A percentile compares a stretch with the other conserved stretches of the same genome.
Conservation (phyloP, 2,113 vertebrate species). For the Hydropotes inermis region DNA sequence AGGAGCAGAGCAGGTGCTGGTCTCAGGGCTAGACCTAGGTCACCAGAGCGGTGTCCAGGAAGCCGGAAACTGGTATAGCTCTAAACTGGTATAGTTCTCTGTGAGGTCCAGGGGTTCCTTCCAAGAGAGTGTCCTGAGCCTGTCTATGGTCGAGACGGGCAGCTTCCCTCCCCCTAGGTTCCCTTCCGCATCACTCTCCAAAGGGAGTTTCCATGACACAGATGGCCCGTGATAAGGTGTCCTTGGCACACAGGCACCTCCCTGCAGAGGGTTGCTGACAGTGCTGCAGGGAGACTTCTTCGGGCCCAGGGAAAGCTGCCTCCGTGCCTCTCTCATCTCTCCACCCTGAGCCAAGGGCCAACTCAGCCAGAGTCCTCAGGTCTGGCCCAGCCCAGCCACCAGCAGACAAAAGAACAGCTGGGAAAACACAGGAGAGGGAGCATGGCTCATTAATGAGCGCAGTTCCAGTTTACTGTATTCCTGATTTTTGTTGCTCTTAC, state of each 20-base stretch:
- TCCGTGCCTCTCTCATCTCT: background rate
- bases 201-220: background rate
- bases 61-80: background rate
- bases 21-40: accelerated
- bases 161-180: background rate
- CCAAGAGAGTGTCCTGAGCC: background rate
- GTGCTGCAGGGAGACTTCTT: background rate
- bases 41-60: background rate
- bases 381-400: background rate
- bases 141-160: background rate
- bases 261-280: background rate
- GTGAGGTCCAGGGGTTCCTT: background rate
- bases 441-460: background rate
- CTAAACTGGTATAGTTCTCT: background rate
- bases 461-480: background rate
- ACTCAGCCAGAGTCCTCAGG: background rate
- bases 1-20: background rate
- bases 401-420: background rate
- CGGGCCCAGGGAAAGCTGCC: background rate
- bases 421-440: background rate
- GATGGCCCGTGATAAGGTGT: background rate
- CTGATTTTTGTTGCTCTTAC: background rate
- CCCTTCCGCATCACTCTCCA: background rate
- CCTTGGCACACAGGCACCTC: background rate
- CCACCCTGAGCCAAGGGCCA: background rate